These are phyloP conservation scores for Hyposmocoma kahamanoa DNA, from an alignment of 1,140 invertebrate genomes.

Conservation along the genomic window DNA sequence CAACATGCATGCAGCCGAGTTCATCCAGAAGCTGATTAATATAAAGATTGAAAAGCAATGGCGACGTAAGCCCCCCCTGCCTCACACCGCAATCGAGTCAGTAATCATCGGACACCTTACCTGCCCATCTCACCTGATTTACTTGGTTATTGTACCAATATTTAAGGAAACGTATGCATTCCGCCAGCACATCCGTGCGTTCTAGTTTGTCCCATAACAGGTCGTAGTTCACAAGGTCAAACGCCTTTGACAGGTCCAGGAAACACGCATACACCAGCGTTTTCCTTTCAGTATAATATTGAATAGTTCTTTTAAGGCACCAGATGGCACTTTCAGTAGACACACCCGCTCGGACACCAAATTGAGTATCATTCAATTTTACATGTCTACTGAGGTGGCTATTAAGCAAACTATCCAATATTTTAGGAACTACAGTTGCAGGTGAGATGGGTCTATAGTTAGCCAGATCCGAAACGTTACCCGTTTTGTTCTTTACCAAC, in stretches of 20 bases:
- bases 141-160: too few species aligned
- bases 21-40: too few species aligned
- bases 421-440: not conserved
- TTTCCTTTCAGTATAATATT: not conserved
- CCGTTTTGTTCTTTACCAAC: not conserved
- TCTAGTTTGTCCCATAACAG: conserved; percentile 1
- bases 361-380: not conserved
- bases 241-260: not conserved
- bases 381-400: not conserved
- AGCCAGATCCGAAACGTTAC: not conserved
- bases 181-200: not conserved
- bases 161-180: too few species aligned
- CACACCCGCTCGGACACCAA: not conserved
- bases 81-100: too few species aligned
- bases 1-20: too few species aligned
- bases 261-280: not conserved
- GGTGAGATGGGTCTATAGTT: not conserved
- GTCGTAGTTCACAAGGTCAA: not conserved
- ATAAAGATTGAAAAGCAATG: too few species aligned
- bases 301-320: not conserved
- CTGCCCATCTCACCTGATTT: too few species aligned
- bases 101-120: too few species aligned
- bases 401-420: not conserved
- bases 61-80: too few species aligned
- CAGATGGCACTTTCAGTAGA: not conserved